Evolutionary conservation across 2,797 vertebrate genomes (phyloP).

Genomic region (Artibeus jamaicensis): DNA sequence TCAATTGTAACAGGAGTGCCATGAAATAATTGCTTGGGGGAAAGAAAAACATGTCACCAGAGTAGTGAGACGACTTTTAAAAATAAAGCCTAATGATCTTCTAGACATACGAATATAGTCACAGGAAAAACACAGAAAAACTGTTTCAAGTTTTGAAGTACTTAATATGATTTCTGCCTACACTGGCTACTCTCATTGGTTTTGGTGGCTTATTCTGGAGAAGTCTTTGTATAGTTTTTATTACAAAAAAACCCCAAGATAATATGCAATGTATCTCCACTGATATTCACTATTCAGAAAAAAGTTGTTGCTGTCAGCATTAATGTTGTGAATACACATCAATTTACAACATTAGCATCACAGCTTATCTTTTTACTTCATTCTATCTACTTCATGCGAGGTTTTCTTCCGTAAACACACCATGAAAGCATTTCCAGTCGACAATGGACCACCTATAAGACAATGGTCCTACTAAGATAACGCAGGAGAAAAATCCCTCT

Average conservation of each 20-base stretch:
- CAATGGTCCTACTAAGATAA: neutral
- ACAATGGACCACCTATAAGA: neutral
- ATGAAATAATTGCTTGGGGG: constrained; percentile 91
- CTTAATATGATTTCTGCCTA: neutral
- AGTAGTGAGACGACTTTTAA: neutral
- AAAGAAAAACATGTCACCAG: neutral
- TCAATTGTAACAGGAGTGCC: constrained; percentile 98
- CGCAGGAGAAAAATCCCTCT: neutral
- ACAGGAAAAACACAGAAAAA: neutral
- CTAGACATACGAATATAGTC: neutral
- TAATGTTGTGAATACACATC: neutral
- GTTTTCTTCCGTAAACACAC: neutral
- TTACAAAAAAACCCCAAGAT: constrained; percentile 19
- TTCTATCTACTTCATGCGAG: neutral
- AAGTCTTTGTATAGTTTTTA: neutral
- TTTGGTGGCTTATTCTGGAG: neutral
- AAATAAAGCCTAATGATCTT: neutral
- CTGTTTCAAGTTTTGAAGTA: neutral
- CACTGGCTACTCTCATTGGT: neutral
- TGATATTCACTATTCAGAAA: neutral
- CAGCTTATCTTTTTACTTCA: neutral
- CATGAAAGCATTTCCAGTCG: neutral
- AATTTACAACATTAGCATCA: neutral
- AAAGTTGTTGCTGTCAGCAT: neutral
- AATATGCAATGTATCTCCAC: neutral